A percentile compares a stretch with the other conserved stretches of the same genome.
These are phyloP conservation scores for Phaethornis superciliosus DNA, from an alignment of 2,113 vertebrate species.

Conservation along the genomic window DNA sequence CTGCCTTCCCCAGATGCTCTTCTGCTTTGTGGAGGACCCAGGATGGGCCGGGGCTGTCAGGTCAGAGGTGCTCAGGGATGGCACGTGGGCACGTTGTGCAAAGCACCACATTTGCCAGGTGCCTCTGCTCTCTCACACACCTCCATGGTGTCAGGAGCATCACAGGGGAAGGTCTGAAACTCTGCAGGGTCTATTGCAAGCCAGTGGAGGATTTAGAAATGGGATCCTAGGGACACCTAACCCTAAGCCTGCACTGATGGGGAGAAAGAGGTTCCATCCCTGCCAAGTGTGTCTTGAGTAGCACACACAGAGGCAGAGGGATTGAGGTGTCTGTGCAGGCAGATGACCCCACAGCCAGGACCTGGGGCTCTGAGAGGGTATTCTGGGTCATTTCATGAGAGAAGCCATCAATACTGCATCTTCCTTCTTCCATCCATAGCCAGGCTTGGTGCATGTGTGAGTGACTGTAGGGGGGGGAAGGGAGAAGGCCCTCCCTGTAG, in stretches of 20 bases:
- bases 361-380: neutral
- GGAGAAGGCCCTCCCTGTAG: neutral
- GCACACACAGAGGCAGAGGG: neutral
- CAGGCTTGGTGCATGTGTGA: neutral
- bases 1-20: fast-evolving
- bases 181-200: neutral
- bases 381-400: neutral
- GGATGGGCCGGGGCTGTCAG: neutral
- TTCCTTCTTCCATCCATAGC: neutral
- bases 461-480: neutral
- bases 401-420: neutral
- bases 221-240: neutral
- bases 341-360: fast-evolving
- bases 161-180: neutral
- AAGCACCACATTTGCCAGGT: neutral
- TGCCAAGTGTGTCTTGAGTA: fast-evolving
- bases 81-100: neutral
- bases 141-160: neutral
- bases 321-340: neutral
- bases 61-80: neutral
- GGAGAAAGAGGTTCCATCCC: neutral
- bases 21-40: neutral
- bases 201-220: neutral
- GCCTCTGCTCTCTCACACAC: neutral
- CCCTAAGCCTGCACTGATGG: too few relatives aligned